These are phyloP conservation scores for Sebastes alutus DNA, from an alignment of 2,797 vertebrate species.

Conservation along the genomic window DNA sequence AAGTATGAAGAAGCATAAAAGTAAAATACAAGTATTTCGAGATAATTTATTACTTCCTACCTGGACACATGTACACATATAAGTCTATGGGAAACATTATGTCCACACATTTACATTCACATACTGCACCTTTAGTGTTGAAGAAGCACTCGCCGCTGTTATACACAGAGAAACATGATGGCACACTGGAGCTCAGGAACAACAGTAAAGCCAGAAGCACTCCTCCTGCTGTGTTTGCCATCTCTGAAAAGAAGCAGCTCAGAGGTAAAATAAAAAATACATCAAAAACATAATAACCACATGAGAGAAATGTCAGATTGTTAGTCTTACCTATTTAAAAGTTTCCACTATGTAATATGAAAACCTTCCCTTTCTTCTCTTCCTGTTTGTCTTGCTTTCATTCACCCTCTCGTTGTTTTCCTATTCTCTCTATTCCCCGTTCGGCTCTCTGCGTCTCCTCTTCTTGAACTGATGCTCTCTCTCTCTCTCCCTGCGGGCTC, in stretches of 20 bases:
- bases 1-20: neutral
- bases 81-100: neutral
- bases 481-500: slow-evolving; percentile 24
- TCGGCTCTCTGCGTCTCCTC: slow-evolving; percentile 14
- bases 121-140: slow-evolving; percentile 80
- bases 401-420: slow-evolving; percentile 24
- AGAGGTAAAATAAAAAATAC: neutral
- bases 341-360: neutral
- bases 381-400: slow-evolving; percentile 26
- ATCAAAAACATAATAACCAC: neutral
- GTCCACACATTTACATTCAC: neutral
- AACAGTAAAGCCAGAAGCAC: slow-evolving; percentile 57
- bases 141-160: slow-evolving; percentile 83
- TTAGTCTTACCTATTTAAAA: slow-evolving; percentile 31
- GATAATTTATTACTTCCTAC: neutral
- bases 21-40: neutral
- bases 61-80: neutral
- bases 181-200: slow-evolving; percentile 62
- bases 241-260: slow-evolving; percentile 41
- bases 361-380: neutral
- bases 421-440: neutral
- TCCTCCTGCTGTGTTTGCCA: slow-evolving; percentile 52
- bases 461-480: slow-evolving; percentile 35
- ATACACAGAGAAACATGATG: slow-evolving; percentile 64
- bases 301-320: neutral